Evolutionary conservation across 1,140 invertebrate genomes (phyloP).

Genomic region (Dendrolimus kikuchii): DNA sequence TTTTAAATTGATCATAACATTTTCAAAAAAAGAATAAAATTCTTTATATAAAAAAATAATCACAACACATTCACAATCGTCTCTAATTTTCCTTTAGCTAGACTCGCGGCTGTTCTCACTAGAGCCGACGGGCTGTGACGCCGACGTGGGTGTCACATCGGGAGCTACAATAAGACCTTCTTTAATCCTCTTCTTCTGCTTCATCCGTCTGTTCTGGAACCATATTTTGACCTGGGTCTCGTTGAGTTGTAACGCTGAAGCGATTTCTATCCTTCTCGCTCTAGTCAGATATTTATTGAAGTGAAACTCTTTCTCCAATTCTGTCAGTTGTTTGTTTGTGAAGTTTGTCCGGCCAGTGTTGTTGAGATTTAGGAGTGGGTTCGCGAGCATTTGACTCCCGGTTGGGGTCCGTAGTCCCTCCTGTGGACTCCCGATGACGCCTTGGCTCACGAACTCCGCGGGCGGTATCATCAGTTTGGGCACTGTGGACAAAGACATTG

Average conservation of each 20-base stretch:
- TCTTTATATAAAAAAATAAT: not conserved
- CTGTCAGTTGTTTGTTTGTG: conserved; percentile 98
- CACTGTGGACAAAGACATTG: conserved; percentile 58
- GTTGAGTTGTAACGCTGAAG: conserved; percentile 94
- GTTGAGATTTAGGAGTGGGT: conserved; percentile 77
- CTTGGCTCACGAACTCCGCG: conserved; percentile 59
- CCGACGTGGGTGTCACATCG: conserved; percentile 47
- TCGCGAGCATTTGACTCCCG: conserved; percentile 54
- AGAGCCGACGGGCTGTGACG: conserved; percentile 61
- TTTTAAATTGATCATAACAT: too few relatives aligned
- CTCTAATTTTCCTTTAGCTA: conserved; percentile 52
- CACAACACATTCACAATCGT: not conserved
- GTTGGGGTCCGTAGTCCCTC: conserved; percentile 57
- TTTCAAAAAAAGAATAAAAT: too few relatives aligned
- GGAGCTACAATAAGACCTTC: conserved; percentile 81
- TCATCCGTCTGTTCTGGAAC: conserved; percentile 96
- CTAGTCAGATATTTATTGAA: conserved; percentile 99
- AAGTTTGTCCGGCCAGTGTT: conserved; percentile 97
- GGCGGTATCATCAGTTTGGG: conserved; percentile 77
- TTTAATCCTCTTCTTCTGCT: conserved; percentile 94
- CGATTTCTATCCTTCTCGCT: conserved; percentile 97
- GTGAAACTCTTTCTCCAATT: conserved; percentile 99
- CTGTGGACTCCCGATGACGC: conserved; percentile 50
- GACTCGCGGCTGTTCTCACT: conserved; percentile 77
- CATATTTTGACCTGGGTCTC: conserved; percentile 96